Conservation (phyloP, 2,888 invertebrate genomes). For the Andricus quercusramuli region DNA sequence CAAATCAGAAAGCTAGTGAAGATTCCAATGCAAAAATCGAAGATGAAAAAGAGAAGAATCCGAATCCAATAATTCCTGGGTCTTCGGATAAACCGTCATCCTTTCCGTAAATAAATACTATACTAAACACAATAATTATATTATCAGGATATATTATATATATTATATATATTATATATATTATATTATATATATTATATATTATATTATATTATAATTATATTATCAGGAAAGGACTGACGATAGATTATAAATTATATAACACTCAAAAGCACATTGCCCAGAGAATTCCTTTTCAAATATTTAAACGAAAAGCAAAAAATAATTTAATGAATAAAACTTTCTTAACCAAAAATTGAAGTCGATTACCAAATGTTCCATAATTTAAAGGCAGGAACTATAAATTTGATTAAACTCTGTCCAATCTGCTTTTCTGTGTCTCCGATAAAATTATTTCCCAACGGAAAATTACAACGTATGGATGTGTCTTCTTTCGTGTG, state of each 20-base stretch:
- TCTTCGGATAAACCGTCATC: conserved; percentile 1
- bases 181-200: too few species aligned
- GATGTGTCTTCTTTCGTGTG: not conserved
- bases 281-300: not conserved
- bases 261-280: not conserved
- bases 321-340: not conserved
- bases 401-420: not conserved
- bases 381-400: too few species aligned
- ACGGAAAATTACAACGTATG: not conserved
- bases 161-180: too few species aligned
- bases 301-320: not conserved
- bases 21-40: not conserved
- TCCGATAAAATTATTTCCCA: not conserved
- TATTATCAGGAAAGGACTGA: not conserved
- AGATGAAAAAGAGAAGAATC: not conserved
- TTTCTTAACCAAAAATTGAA: not conserved
- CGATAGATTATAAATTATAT: not conserved
- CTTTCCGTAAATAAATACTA: conserved; percentile 1
- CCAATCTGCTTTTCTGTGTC: not conserved
- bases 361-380: too few species aligned
- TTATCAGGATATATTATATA: too few species aligned
- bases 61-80: not conserved
- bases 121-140: not conserved
- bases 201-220: too few species aligned
- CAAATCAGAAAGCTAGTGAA: conserved; percentile 42